phyloP scores from a whole-genome alignment of 2,888 invertebrate genomes.

The Leucoma salicis region DNA sequence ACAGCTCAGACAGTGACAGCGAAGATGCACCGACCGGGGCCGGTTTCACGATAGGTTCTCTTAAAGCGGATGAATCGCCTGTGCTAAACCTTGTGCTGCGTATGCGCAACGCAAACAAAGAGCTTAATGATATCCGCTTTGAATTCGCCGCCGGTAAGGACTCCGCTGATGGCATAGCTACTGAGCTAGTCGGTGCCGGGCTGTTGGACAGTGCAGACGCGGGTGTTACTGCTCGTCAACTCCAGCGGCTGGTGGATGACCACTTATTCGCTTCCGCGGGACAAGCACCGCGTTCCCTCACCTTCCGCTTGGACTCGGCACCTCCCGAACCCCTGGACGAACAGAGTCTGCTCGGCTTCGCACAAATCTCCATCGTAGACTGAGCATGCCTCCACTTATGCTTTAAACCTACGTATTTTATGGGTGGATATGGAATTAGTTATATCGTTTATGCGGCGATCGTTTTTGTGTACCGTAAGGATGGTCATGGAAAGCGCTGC shows the following conservation, averaged over 20 bases:
- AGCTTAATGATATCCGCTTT: constrained; percentile 99
- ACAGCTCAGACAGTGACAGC: constrained; percentile 83
- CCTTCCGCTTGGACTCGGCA: constrained; percentile 90
- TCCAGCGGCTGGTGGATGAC: constrained; percentile 93
- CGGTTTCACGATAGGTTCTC: constrained; percentile 64
- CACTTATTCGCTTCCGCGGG: constrained; percentile 71
- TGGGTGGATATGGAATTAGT: constrained; percentile 65
- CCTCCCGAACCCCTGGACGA: constrained; percentile 92
- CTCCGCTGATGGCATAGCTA: constrained; percentile 96
- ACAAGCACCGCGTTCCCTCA: constrained; percentile 85
- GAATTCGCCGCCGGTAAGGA: constrained; percentile 97
- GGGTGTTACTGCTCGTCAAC: constrained; percentile 94
- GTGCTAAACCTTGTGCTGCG: constrained; percentile 93
- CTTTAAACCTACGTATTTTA: constrained; percentile 60
- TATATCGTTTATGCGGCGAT: constrained; percentile 41
- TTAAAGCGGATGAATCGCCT: constrained; percentile 57
- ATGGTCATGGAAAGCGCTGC: background rate
- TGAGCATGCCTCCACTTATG: constrained; percentile 60
- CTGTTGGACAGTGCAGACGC: constrained; percentile 96
- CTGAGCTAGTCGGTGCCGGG: constrained; percentile 98
- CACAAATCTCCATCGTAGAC: constrained; percentile 97
- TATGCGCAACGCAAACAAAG: constrained; percentile 94
- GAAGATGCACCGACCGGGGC: constrained; percentile 52
- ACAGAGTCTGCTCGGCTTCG: constrained; percentile 97
- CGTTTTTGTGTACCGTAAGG: constrained; percentile 31